Evolutionary conservation across 2,113 vertebrate genomes (phyloP).

Genomic region (Girardinichthys multiradiatus): DNA sequence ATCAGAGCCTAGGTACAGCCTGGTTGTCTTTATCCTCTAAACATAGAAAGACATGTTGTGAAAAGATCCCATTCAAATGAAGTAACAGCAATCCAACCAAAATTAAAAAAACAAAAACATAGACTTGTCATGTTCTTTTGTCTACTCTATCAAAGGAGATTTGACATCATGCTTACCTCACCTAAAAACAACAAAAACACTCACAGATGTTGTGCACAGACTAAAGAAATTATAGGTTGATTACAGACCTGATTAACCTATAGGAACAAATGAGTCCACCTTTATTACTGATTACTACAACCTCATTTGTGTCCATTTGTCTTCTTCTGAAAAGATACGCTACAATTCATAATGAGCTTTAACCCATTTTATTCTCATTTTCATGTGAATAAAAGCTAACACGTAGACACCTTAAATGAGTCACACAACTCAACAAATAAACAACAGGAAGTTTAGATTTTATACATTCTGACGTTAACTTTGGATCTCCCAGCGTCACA

Average conservation of each 20-base stretch:
- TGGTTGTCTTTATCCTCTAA: not conserved
- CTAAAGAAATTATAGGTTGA: not conserved
- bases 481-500: too few relatives aligned
- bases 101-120: not conserved
- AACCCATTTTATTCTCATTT: not conserved
- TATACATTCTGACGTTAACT: too few relatives aligned
- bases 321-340: not conserved
- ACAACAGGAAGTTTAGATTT: not conserved
- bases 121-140: not conserved
- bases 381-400: not conserved
- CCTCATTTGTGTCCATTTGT: not conserved
- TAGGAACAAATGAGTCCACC: not conserved
- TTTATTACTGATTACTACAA: too few relatives aligned
- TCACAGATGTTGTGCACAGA: too few relatives aligned
- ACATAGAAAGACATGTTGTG: not conserved
- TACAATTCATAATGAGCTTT: not conserved
- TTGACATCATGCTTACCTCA: not conserved
- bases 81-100: not conserved
- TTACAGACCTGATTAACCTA: not conserved
- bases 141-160: not conserved
- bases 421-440: not conserved
- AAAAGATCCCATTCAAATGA: not conserved
- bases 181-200: not conserved
- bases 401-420: not conserved
- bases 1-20: too few relatives aligned